A percentile compares a stretch with the other conserved stretches of the same genome.
These are phyloP conservation scores for Temnothorax ravouxi DNA, from an alignment of 2,888 invertebrate species.

Conservation along the genomic window DNA sequence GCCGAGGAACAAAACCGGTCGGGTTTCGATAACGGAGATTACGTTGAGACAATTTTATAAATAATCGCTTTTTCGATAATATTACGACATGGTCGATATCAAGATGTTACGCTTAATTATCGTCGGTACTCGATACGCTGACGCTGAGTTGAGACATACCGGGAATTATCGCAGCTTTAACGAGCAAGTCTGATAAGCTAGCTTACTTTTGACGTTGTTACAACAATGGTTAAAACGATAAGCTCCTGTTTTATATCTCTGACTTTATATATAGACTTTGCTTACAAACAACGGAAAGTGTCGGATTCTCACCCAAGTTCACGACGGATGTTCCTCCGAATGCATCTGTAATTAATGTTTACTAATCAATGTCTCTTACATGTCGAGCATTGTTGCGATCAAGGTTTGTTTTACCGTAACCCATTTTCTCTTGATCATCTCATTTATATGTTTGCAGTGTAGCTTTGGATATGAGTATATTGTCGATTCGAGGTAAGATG, in stretches of 20 bases:
- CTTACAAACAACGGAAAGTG: conserved; percentile 21
- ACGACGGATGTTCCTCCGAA: conserved; percentile 33
- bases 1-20: background rate
- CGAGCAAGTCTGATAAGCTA: conserved; percentile 19
- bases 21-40: conserved; percentile 20
- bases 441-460: conserved; percentile 55
- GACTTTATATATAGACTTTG: conserved; percentile 29
- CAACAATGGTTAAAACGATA: conserved; percentile 11
- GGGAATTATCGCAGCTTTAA: conserved; percentile 13
- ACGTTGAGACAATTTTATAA: conserved; percentile 13
- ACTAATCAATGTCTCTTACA: conserved; percentile 53
- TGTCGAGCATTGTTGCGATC: conserved; percentile 50
- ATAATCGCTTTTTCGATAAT: conserved; percentile 35
- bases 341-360: conserved; percentile 46
- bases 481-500: conserved; percentile 49
- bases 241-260: conserved; percentile 36
- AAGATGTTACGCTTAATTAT: conserved; percentile 42
- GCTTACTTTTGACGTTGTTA: conserved; percentile 10
- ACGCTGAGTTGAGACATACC: background rate
- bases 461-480: conserved; percentile 54
- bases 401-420: conserved; percentile 49
- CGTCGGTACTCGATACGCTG: conserved; percentile 30
- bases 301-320: background rate
- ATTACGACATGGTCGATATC: conserved; percentile 3
- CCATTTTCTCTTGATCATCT: conserved; percentile 40